Base-by-base conservation (phyloP, 2,888 invertebrate species). In the Hyalella azteca region DNA sequence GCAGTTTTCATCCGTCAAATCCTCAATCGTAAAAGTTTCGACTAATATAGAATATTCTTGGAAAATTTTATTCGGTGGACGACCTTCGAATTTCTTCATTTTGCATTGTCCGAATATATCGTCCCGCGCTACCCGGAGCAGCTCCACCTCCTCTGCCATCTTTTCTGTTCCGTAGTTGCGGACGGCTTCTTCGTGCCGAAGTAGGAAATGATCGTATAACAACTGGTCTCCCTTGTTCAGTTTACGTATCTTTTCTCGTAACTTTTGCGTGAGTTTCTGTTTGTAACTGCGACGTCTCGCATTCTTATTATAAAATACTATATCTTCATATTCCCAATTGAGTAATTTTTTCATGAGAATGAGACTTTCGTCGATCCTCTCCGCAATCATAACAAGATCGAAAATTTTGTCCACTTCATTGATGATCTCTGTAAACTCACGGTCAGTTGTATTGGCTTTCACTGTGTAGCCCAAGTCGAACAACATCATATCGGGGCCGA, bases 311-410 rank as follows among this genome's bases (percentile, higher is more conserved):
- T 87, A 86, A 22, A 85, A 84, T 11, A 86, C 85, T 0, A 87
- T 82, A 81, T 87, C 87, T 26, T 86, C 85, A 3, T 84, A 81
- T 32, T 84, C 81, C 87, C 87, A 87, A 78, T 87, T 86, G 11
- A 87, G 83, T 36, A 86, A 84, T 29, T 87, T 81, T 29, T 85
- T 85, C 41, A 87, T 81, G 11, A 87, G 81, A 19, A 87, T 84
- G 26, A 87, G 83, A 0, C 87, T 87, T 77, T 87, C 87, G 48
- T 87, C 87, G 85, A 87, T 86, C 19, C 82, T 79, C 76, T 87
- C 87, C 7, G 86, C 80, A 7, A 87, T 85, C 86, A 87, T 85
- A 7, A 87, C 86, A 26, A 87, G 81, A 79, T 87, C 86, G 83
- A 87, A 87, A 2, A 85, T 79, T 2, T 78, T 76, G 39, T 87